Evolutionary conservation across 2,888 invertebrate species (phyloP), one percentile per base, ranked within the genome.

Genomic region (Eubasilissa splendida): DNA sequence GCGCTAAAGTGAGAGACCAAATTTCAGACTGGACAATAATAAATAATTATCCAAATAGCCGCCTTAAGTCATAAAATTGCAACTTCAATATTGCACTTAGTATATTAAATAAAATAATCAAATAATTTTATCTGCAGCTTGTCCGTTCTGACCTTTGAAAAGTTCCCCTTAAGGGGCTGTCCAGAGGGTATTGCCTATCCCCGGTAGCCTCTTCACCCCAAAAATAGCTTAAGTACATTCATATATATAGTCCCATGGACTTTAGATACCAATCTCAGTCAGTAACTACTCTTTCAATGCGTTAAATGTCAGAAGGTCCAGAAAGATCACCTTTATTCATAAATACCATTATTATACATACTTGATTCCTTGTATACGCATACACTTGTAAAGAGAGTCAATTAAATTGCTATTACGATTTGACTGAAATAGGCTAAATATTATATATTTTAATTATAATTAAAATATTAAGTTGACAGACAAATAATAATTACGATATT

Each of bases 271-370:
- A 59, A 59, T 74, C 74, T 73, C n/a, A 33, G 22, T 58, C 73
- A 73, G 80, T 81, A 81, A 81, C 76, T 81, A 81, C 81, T 70
- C 81, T 56, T 71, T 74, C 76, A 68, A 31, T 63, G 60, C 68
- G 60, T 59, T 75, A 75, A 81, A 81, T 81, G 78, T 75, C 77
- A 71, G 52, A 50, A 81, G 78, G 81, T 78, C 50, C 58, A 56
- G 42, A 31, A 5, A 70, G 70, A 31, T 70, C 54, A 54, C 11
- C 54, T 70, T 54, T 70, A 70, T 70, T 70, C 53, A 9, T 70
- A 70, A 70, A 70, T 70, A 70, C 31, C 54, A 54, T 7, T 1
- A 31, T n/a, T 68, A 68, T 42, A 7, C 7, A 5, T 42, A 42
- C 42, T 7, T 42, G 2, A 42, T 42, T 5, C 4, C 42, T 42